Evolutionary conservation across 2,888 invertebrate genomes (phyloP), one percentile per base, ranked within the genome.

Genomic region (Hirtodrosophila trivittata): DNA sequence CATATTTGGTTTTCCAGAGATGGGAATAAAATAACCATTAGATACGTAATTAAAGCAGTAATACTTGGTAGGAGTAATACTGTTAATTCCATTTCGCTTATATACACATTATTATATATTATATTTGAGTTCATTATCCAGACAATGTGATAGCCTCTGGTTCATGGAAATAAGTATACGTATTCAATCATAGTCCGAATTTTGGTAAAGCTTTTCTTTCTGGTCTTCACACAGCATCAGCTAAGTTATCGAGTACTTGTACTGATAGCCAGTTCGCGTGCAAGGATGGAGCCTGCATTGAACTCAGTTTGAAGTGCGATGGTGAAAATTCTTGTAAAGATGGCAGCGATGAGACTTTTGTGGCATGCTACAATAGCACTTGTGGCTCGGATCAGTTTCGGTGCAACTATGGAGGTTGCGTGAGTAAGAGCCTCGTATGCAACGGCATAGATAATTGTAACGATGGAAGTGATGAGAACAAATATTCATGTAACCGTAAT

Each of bases 321-420:
- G 69, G 57, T 8, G 7, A 5, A 0, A 4, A 0, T 1, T 1
- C 76, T 12, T 69, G 73, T 10, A 0, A 0, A 0, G 66, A 77
- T 39, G 25, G 18, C 0, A 49, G 54, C 6, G 76, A 80, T 28
- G 73, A 76, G 8, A 3, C 13, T 0, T 68, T 62, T 6, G 30
- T 3, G 1, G 2, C 38, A 1, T 75, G 72, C 8, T 46, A 50
- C 9, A 12, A 13, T 0, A 16, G 1, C 1, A 21, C 0, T 0
- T 76, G 76, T 8, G 0, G 7, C 3, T 5, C 7, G 0, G 4
- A 5, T 0, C 0, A 6, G 1, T 71, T 43, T 39, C 58, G 52
- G 1, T 76, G 76, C 28, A 35, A 35, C 10, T 78, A 78, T 38
- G 68, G 75, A 1, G 80, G 52, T 6, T 76, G 76, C 18, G 14